Conservation (phyloP, 2,888 invertebrate species). For the Dasypogon diadema region DNA sequence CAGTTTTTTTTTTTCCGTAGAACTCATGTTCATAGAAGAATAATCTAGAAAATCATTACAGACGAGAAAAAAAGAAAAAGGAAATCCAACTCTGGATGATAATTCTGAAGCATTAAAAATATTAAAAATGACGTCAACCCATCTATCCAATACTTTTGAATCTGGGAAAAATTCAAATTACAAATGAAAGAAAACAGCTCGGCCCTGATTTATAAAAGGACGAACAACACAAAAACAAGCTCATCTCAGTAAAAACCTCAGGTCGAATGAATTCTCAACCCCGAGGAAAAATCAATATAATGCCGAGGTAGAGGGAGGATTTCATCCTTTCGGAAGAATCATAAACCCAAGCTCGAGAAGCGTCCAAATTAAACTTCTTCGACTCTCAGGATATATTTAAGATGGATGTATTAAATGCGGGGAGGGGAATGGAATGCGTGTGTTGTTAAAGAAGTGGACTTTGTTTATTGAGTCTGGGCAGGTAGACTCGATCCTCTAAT, state of each 20-base stretch:
- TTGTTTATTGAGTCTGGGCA: slow-evolving; percentile 38
- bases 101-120: slow-evolving; percentile 39
- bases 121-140: slow-evolving; percentile 14
- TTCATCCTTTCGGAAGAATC: slow-evolving; percentile 17
- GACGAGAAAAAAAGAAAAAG: too few relatives aligned
- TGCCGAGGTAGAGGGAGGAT: not conserved
- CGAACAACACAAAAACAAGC: slow-evolving; percentile 19
- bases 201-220: slow-evolving; percentile 19
- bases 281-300: slow-evolving; percentile 38
- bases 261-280: slow-evolving; percentile 11
- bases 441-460: not conserved
- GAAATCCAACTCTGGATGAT: not conserved
- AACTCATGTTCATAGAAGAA: too few relatives aligned
- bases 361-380: slow-evolving; percentile 38
- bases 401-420: not conserved
- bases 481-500: slow-evolving; percentile 19
- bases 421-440: not conserved
- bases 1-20: too few relatives aligned
- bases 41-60: too few relatives aligned
- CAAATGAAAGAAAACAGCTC: slow-evolving; percentile 6
- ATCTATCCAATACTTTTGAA: not conserved
- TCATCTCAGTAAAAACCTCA: slow-evolving; percentile 41
- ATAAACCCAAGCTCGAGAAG: not conserved
- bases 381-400: not conserved
- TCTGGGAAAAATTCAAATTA: slow-evolving; percentile 33